Evolutionary conservation across 2,797 vertebrate species (phyloP).

Genomic region (Enteromius trimaculatus): DNA sequence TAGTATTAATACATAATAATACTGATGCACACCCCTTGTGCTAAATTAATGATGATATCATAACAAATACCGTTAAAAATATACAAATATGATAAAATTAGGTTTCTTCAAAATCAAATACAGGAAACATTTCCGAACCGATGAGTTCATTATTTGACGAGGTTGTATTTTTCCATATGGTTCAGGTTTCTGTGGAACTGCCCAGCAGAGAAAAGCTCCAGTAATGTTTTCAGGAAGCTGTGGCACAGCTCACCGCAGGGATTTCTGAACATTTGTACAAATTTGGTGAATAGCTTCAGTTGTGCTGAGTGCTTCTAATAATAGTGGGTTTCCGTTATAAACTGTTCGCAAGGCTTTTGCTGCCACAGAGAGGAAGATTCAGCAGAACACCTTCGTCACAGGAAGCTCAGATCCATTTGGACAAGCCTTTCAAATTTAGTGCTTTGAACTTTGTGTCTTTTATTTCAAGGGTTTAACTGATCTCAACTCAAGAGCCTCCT

Average conservation of each 20-base stretch:
- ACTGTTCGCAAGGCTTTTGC: neutral
- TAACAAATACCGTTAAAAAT: too few relatives aligned
- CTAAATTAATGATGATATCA: too few relatives aligned
- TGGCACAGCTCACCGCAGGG: neutral
- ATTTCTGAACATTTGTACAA: neutral
- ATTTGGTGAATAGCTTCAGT: constrained; percentile 8
- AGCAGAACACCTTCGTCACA: neutral
- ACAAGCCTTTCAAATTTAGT: neutral
- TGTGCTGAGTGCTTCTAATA: constrained; percentile 14
- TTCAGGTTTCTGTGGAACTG: neutral
- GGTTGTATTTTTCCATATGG: neutral
- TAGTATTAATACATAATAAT: too few relatives aligned
- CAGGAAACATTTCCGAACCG: neutral
- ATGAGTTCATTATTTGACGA: neutral
- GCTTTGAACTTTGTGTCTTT: neutral
- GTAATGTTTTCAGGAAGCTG: constrained; percentile 3
- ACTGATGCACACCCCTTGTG: too few relatives aligned
- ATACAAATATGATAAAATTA: too few relatives aligned
- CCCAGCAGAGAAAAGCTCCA: neutral
- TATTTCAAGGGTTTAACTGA: neutral
- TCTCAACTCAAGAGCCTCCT: neutral
- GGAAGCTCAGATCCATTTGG: neutral
- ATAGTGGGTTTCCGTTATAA: constrained; percentile 8
- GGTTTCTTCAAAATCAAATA: too few relatives aligned
- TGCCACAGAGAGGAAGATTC: neutral